Base-by-base conservation (phyloP, 2,797 vertebrate species). In the Spinus olivaceus region DNA sequence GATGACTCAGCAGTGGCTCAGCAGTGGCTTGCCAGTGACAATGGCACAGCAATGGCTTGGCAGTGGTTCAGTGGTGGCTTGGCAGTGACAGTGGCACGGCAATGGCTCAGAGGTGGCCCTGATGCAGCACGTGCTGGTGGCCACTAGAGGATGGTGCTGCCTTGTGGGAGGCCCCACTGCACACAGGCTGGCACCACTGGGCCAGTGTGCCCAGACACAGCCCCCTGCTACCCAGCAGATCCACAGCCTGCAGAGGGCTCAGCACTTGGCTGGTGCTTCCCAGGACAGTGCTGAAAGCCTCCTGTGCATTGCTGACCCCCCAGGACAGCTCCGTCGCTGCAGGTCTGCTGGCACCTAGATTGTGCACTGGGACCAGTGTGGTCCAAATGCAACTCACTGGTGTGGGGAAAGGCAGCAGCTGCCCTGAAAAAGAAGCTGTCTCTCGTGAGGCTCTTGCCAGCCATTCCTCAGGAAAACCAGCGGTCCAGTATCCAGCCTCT, bases 101-200 rank as follows among this genome's bases (percentile, higher is more conserved):
- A 1, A 21, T 32, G 30, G 51, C 30, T 53, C 8, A 2, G 57
- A 42, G 41, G 28, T 60, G 56, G 51, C 65, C 28, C 33, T 10
- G 42, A 20, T 94, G 93, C 84, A 96, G 86, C 81, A 87, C 2
- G 3, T 81, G 74, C 44, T 18, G 32, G 60, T 53, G 84, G 71
- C 92, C 81, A 1, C 95, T 93, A 96, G 93, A 94, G 96, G 96
- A 94, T 96, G 74, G 79, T 95, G 86, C 88, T 95, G 94, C 74
- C 16, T 47, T 88, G 54, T 9, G 2, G 53, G 91, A 73, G 24
- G 30, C 47, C 50, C 41, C 0, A 1, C 21, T n/a, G 23, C 49
- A 69, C 44, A 23, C 32, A n/a, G 19, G 32, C 47, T 70, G 64
- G 28, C 71, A 21, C 59, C 1, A 2, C 35, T 28, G 2, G 0